Percentiles rank a stretch among this genome's conserved stretches.
Conservation (phyloP, 64 coral and sea anemone species). For the Montipora cactus region DNA sequence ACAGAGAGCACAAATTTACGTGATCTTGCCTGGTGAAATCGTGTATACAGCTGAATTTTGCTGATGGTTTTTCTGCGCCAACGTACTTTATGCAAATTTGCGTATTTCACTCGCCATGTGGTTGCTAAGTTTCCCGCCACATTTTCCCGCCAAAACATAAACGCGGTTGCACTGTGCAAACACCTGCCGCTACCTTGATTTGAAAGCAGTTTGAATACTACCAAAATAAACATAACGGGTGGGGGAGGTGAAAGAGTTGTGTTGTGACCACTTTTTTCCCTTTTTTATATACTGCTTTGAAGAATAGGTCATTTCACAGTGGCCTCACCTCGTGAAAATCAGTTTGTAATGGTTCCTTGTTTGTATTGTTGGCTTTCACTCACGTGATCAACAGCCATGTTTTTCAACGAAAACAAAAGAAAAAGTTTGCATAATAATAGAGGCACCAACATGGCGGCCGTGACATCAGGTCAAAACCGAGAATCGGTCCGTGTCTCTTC, state of each 20-base stretch:
- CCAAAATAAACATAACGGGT: neutral
- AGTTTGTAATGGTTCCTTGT: too few relatives aligned
- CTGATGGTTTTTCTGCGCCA: too few relatives aligned
- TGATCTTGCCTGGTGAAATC: neutral
- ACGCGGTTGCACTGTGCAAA: neutral
- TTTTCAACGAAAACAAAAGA: too few relatives aligned
- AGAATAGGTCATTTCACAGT: too few relatives aligned
- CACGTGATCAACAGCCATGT: too few relatives aligned
- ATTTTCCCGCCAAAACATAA: constrained; percentile 44
- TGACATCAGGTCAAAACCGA: too few relatives aligned
- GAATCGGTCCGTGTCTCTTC: too few relatives aligned
- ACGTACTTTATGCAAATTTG: neutral
- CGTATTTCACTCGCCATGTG: constrained; percentile 4
- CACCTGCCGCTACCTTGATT: neutral
- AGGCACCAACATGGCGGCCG: too few relatives aligned
- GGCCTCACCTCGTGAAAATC: too few relatives aligned
- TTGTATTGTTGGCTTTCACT: too few relatives aligned
- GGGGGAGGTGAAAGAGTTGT: neutral
- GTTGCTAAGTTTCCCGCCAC: constrained; percentile 36
- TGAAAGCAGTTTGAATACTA: neutral
- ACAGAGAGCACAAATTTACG: neutral
- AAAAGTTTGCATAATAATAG: too few relatives aligned
- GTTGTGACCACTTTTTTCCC: neutral
- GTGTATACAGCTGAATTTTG: constrained; percentile 1
- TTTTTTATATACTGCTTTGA: too few relatives aligned